These are phyloP conservation scores for Callipepla californica DNA, from an alignment of 2,113 vertebrate species.

Conservation along the genomic window DNA sequence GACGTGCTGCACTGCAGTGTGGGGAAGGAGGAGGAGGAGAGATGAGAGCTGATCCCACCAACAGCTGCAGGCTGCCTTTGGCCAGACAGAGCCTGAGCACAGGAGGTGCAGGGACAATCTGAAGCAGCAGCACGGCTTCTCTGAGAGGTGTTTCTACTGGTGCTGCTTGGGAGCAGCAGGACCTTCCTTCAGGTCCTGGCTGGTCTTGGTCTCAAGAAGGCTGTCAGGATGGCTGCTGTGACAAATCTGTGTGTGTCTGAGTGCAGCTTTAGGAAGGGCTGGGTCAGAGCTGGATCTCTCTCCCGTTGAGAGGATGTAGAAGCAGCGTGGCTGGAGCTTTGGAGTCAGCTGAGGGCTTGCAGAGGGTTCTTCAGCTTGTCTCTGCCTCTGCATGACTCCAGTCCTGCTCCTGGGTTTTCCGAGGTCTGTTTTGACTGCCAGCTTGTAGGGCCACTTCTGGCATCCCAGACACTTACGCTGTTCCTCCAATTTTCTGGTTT, in stretches of 20 bases:
- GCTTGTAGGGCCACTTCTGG: not conserved
- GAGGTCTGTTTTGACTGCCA: not conserved
- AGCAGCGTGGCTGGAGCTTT: not conserved
- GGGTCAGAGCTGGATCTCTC: not conserved
- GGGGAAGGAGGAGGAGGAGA: not conserved
- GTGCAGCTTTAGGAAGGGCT: not conserved
- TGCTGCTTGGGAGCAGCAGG: not conserved
- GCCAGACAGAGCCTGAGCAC: not conserved
- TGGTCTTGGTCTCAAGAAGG: not conserved
- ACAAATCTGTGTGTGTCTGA: fast-evolving
- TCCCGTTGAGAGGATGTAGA: not conserved
- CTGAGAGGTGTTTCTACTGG: not conserved
- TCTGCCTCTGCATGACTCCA: not conserved
- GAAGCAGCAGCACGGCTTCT: not conserved
- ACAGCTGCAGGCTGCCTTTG: not conserved
- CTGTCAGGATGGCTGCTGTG: not conserved
- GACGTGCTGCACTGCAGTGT: not conserved
- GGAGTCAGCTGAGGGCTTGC: not conserved
- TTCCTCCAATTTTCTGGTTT: not conserved
- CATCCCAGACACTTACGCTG: not conserved
- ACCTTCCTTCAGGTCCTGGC: not conserved
- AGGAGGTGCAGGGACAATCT: not conserved
- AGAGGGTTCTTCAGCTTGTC: not conserved
- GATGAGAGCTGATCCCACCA: not conserved
- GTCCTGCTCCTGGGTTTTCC: not conserved